These are phyloP conservation scores for Dunckerocampus dactyliophorus DNA, from an alignment of 2,113 vertebrate genomes.

Conservation along the genomic window DNA sequence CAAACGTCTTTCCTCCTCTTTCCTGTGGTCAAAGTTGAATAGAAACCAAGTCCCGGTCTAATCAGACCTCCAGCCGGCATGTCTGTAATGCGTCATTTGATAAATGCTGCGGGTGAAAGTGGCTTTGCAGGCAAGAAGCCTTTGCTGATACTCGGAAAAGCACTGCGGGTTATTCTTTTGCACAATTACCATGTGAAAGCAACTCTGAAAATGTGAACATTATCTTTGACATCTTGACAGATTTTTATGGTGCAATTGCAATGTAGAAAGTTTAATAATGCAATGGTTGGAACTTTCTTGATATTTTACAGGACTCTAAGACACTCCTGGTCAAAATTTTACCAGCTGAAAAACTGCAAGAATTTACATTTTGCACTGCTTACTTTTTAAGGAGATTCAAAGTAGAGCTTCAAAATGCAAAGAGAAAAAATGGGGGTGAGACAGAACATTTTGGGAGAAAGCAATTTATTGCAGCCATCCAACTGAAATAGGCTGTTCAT, in stretches of 20 bases:
- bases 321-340: not conserved
- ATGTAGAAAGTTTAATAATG: conserved; percentile 26
- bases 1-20: conserved; percentile 19
- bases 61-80: conserved; percentile 31
- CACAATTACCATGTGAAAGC: not conserved
- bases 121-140: conserved; percentile 18
- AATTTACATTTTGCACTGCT: too few species aligned
- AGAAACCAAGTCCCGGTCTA: conserved; percentile 41
- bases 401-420: too few species aligned
- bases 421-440: too few species aligned
- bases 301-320: conserved; percentile 16
- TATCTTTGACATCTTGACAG: not conserved
- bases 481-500: too few species aligned
- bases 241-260: not conserved
- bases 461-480: too few species aligned
- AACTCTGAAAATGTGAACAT: conserved; percentile 3
- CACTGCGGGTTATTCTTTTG: not conserved
- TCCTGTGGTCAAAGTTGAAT: conserved; percentile 45
- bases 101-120: conserved; percentile 35
- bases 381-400: too few species aligned
- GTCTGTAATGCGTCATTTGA: conserved; percentile 52
- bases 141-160: conserved; percentile 25
- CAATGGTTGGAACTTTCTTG: conserved; percentile 38
- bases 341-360: too few species aligned
- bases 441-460: too few species aligned